Base-by-base conservation (phyloP, 2,797 vertebrate species). In the Morus bassanus region DNA sequence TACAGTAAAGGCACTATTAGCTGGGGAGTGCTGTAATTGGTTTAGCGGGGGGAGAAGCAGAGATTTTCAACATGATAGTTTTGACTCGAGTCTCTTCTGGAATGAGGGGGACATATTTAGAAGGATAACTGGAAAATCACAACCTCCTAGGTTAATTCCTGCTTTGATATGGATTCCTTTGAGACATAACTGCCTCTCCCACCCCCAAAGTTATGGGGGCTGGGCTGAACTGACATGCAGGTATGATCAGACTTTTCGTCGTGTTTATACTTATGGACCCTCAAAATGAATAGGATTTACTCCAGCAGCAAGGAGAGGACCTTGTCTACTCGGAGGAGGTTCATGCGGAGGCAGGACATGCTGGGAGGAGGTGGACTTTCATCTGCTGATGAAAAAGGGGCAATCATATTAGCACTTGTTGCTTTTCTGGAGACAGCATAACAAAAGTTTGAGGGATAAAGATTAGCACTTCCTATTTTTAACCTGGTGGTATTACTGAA, bases 381-480 rank as follows among this genome's bases (percentile, higher is more conserved):
- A 18, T 54, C 84, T 39, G 56, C 25, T 56, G 59, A 11, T 37
- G 19, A 48, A 48, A 48, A 39, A 24, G n/a, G 69, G 68, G 21
- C 91, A 23, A 24, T 35, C 21, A 6, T 6, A 5, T 54, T 30
- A 41, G 56, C 3, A 11, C 67, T 41, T 4, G 45, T 23, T 33
- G 57, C 75, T 61, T 56, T 76, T 64, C 78, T 37, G 82, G 67
- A 85, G 87, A 18, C 43, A 63, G 68, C 19, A 2, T 8, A 35
- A 48, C 83, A 43, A 37, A 74, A 90, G 50, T 43, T 70, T 13
- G 33, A 85, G 60, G 82, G 82, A 43, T 45, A 46, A 73, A 39
- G 74, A 88, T 94, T 37, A 86, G 50, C 72, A 16, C 60, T 51
- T 39, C 77, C 95, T 94, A 80, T 94, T 89, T 95, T 95, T 87